Evolutionary conservation across 2,888 invertebrate species (phyloP).

Genomic region (Apotomis betuletana): DNA sequence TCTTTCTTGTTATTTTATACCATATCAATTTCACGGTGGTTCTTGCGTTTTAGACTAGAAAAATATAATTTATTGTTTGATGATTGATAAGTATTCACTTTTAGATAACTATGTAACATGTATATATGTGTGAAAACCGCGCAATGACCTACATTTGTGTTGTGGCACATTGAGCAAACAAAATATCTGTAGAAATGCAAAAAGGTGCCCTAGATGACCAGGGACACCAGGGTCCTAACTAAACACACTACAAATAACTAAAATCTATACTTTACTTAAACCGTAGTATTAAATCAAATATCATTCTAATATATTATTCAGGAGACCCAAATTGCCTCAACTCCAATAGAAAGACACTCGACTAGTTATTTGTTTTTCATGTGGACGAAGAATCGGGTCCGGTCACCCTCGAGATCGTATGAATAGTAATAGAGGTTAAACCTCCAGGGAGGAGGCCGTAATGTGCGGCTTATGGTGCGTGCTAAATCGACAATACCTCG

Average conservation of each 20-base stretch:
- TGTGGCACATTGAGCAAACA: background rate
- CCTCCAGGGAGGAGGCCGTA: conserved; percentile 64
- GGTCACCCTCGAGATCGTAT: conserved; percentile 58
- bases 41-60: background rate
- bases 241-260: background rate
- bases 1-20: conserved; percentile 40
- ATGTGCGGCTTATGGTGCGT: conserved; percentile 79
- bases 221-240: too few species aligned
- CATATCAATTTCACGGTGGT: background rate
- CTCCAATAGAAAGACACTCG: conserved; percentile 1
- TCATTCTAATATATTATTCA: conserved; percentile 47
- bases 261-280: conserved; percentile 8
- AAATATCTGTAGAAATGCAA: too few species aligned
- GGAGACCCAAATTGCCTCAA: conserved; percentile 27
- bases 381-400: conserved; percentile 52
- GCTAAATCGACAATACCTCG: conserved; percentile 79
- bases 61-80: too few species aligned
- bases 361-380: conserved; percentile 57
- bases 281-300: background rate
- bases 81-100: too few species aligned
- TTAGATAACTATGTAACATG: too few species aligned
- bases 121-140: too few species aligned
- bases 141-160: background rate
- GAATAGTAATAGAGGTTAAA: conserved; percentile 79
- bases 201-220: too few species aligned